Conservation (phyloP, 2,797 vertebrate species). For the Sorex maritimensis region DNA sequence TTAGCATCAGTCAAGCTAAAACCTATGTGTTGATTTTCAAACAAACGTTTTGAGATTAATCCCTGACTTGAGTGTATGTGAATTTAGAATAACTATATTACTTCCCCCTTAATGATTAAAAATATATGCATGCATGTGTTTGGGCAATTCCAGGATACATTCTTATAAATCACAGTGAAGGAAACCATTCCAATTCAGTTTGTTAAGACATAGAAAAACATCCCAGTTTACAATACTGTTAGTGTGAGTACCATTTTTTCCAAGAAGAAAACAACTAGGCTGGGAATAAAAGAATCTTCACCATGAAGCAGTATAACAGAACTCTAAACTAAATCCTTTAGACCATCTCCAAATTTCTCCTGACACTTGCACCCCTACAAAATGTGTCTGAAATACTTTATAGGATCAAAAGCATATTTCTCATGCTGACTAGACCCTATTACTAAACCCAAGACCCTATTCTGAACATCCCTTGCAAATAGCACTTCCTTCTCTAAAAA, state of each 20-base stretch:
- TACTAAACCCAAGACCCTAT: neutral
- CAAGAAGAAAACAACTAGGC: neutral
- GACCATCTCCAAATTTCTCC: neutral
- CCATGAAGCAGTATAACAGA: neutral
- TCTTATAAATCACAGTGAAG: slow-evolving; percentile 15
- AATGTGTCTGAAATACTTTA: neutral
- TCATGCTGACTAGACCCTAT: neutral
- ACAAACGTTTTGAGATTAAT: slow-evolving; percentile 47
- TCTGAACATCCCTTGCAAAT: neutral
- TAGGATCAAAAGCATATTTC: neutral
- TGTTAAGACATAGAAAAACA: neutral
- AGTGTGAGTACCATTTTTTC: neutral
- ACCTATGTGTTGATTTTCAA: slow-evolving; percentile 16
- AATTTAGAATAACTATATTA: slow-evolving; percentile 33
- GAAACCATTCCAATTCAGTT: neutral
- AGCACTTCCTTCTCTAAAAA: neutral
- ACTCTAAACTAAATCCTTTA: neutral
- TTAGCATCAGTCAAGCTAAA: slow-evolving; percentile 25
- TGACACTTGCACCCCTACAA: neutral
- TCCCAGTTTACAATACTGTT: neutral
- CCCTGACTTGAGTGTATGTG: neutral
- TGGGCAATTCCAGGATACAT: neutral
- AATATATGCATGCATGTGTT: neutral
- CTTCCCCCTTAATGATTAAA: neutral
- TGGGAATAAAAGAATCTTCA: neutral